These are phyloP conservation scores for Diogma glabrata DNA, from an alignment of 2,888 invertebrate species.

Conservation along the genomic window DNA sequence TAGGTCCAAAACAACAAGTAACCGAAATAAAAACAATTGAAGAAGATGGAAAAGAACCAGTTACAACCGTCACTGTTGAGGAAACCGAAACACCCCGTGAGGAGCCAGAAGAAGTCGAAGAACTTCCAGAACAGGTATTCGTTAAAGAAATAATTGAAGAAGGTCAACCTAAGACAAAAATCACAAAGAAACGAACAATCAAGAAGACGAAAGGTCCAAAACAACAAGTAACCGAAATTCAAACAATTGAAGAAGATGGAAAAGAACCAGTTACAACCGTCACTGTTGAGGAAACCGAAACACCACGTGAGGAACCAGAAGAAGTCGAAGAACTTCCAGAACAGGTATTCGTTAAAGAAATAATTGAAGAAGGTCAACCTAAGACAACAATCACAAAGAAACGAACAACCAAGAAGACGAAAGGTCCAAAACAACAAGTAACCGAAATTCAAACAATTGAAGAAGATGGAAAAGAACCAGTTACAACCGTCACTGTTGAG, in stretches of 20 bases:
- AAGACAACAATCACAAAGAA: conserved; percentile 25
- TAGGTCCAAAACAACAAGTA: conserved; percentile 25
- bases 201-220: conserved; percentile 22
- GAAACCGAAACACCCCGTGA: conserved; percentile 24
- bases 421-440: conserved; percentile 23
- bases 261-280: conserved; percentile 27
- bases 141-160: conserved; percentile 22
- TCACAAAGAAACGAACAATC: conserved; percentile 26
- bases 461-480: conserved; percentile 27
- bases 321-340: conserved; percentile 16
- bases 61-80: conserved; percentile 25
- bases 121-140: conserved; percentile 26
- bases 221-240: conserved; percentile 27
- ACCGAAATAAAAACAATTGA: conserved; percentile 33
- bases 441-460: conserved; percentile 29
- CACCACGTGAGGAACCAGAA: conserved; percentile 12
- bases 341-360: conserved; percentile 31
- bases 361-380: conserved; percentile 21
- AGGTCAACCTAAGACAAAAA: conserved; percentile 24
- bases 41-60: conserved; percentile 28
- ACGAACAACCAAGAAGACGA: conserved; percentile 22
- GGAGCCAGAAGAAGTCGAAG: conserved; percentile 22
- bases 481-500: conserved; percentile 17
- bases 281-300: conserved; percentile 25
- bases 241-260: conserved; percentile 23